A percentile compares a stretch with the other conserved stretches of the same genome.
Conservation (phyloP, 2,797 vertebrate genomes). For the Ataeniobius toweri region DNA sequence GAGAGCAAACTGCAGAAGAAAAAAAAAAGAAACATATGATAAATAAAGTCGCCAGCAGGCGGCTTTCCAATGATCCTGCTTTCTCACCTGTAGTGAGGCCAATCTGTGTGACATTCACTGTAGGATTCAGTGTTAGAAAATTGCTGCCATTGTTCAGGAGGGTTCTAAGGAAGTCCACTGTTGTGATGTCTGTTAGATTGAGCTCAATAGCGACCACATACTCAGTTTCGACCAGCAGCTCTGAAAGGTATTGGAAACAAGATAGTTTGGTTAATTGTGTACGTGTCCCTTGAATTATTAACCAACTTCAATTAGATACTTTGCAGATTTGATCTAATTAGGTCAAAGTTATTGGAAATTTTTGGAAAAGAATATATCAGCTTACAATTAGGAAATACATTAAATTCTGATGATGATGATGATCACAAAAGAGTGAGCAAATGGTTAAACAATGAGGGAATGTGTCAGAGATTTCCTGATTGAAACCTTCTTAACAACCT, state of each 20-base stretch:
- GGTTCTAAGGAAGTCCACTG: slow-evolving; percentile 38
- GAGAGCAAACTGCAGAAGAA: slow-evolving; percentile 76
- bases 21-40: neutral
- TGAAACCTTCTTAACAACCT: too few species aligned
- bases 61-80: neutral
- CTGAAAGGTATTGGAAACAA: slow-evolving; percentile 24
- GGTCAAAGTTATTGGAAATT: too few species aligned
- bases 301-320: too few species aligned
- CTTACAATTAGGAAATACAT: too few species aligned
- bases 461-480: too few species aligned
- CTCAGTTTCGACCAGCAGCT: neutral
- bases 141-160: slow-evolving; percentile 36
- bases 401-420: too few species aligned
- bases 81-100: slow-evolving; percentile 66
- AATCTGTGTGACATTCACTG: slow-evolving; percentile 48
- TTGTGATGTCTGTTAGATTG: slow-evolving; percentile 41
- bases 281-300: neutral
- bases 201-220: slow-evolving; percentile 65
- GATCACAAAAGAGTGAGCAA: too few species aligned
- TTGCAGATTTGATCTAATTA: too few species aligned
- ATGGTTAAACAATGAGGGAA: too few species aligned
- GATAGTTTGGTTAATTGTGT: neutral
- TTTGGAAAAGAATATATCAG: too few species aligned
- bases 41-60: neutral
- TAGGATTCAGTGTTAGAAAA: slow-evolving; percentile 22